A percentile compares a stretch with the other conserved stretches of the same genome.
Conservation (phyloP, 2,888 invertebrate genomes). For the Trichogramma dendrolimi region DNA sequence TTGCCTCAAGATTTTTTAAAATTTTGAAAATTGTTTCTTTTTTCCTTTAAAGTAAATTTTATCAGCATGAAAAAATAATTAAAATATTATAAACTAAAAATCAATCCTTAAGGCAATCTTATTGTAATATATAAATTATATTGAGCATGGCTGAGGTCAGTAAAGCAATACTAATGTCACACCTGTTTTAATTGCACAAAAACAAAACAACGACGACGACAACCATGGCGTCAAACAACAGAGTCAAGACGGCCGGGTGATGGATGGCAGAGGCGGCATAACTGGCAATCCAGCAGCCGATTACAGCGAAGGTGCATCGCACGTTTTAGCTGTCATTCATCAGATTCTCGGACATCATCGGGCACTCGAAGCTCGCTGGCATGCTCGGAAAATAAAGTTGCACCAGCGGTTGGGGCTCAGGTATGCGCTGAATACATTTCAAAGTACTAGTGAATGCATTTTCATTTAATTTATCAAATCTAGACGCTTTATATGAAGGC, state of each 20-base stretch:
- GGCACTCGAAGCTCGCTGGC: constrained; percentile 90
- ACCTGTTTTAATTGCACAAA: too few species aligned
- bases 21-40: too few species aligned
- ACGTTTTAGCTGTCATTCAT: constrained; percentile 93
- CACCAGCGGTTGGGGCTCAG: constrained; percentile 88
- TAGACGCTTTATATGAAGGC: too few species aligned
- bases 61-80: too few species aligned
- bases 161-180: too few species aligned
- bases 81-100: too few species aligned
- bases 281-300: constrained; percentile 87
- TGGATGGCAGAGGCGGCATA: constrained; percentile 60
- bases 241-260: constrained; percentile 52
- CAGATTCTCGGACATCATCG: constrained; percentile 94
- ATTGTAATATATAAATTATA: neutral
- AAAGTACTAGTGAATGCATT: too few species aligned
- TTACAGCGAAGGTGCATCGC: constrained; percentile 94
- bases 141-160: neutral
- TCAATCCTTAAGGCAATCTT: too few species aligned
- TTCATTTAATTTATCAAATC: too few species aligned
- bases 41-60: too few species aligned
- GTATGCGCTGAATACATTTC: constrained; percentile 29
- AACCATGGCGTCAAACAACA: constrained; percentile 21
- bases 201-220: too few species aligned
- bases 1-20: too few species aligned
- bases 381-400: constrained; percentile 88